A percentile compares a stretch with the other conserved stretches of the same genome.
Conservation (phyloP, 2,888 invertebrate genomes). For the Anorthoa munda region DNA sequence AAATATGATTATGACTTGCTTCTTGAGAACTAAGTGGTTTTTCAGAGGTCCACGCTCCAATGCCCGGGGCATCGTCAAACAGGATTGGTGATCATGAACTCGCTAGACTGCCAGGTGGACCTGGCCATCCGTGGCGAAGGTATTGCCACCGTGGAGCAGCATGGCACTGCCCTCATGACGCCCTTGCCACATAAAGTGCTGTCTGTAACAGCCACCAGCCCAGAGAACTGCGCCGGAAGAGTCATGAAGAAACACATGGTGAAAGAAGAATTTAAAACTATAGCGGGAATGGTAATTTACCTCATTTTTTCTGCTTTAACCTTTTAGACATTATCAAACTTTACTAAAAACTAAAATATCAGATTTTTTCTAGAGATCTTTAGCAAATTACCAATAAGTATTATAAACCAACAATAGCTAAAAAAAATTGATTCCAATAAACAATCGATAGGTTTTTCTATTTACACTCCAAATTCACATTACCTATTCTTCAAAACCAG, state of each 20-base stretch:
- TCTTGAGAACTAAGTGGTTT: background rate
- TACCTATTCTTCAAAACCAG: no score
- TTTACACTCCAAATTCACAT: no score
- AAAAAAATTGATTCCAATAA: no score
- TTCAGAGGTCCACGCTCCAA: constrained; percentile 86
- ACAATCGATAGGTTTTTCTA: no score
- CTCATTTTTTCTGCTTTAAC: background rate
- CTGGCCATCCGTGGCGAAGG: constrained; percentile 79
- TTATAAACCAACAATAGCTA: background rate
- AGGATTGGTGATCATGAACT: constrained; percentile 92
- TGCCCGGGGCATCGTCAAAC: constrained; percentile 83
- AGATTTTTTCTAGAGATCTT: background rate
- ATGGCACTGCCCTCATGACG: constrained; percentile 83
- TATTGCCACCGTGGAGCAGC: constrained; percentile 78
- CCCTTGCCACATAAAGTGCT: constrained; percentile 79
- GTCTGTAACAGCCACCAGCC: constrained; percentile 72
- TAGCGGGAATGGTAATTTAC: constrained; percentile 78
- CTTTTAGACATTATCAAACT: no score
- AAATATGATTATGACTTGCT: background rate
- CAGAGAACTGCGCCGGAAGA: constrained; percentile 81
- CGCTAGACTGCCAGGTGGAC: constrained; percentile 91
- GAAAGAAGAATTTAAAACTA: constrained; percentile 75
- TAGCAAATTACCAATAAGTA: background rate
- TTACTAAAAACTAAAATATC: background rate
- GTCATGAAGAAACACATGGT: constrained; percentile 75